These are phyloP conservation scores for Eupithecia insigniata DNA, from an alignment of 2,888 invertebrate species.

Conservation along the genomic window DNA sequence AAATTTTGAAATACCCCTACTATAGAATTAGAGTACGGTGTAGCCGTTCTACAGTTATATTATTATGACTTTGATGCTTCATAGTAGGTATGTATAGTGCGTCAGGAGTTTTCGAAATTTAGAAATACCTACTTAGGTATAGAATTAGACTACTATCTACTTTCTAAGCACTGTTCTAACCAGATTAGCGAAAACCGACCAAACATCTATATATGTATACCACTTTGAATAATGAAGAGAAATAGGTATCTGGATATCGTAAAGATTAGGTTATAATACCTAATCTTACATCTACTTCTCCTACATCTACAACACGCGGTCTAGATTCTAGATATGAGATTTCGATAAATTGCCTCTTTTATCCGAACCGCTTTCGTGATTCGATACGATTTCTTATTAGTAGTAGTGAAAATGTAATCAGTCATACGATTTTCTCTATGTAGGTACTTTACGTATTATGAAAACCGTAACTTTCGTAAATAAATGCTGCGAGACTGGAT, in stretches of 20 bases:
- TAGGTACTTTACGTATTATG: neutral
- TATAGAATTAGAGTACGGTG: too few relatives aligned
- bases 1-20: too few relatives aligned
- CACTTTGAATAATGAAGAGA: neutral
- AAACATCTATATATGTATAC: neutral
- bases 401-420: conserved; percentile 31
- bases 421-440: conserved; percentile 26
- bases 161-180: conserved; percentile 15
- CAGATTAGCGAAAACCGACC: conserved; percentile 8
- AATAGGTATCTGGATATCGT: neutral
- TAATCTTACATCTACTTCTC: too few relatives aligned
- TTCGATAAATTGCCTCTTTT: conserved; percentile 39
- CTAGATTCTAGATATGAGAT: conserved; percentile 37
- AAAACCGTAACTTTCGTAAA: conserved; percentile 15
- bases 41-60: too few relatives aligned
- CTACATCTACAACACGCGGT: conserved; percentile 19
- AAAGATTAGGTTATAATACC: conserved; percentile 24
- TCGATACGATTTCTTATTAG: conserved; percentile 39
- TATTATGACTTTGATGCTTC: too few relatives aligned
- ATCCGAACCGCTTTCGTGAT: conserved; percentile 34
- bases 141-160: neutral
- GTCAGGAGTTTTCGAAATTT: neutral
- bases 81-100: too few relatives aligned
- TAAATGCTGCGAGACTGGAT: neutral
- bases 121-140: too few relatives aligned